Base-by-base conservation (phyloP, 2,888 invertebrate genomes). In the Marronus borbonicus region DNA sequence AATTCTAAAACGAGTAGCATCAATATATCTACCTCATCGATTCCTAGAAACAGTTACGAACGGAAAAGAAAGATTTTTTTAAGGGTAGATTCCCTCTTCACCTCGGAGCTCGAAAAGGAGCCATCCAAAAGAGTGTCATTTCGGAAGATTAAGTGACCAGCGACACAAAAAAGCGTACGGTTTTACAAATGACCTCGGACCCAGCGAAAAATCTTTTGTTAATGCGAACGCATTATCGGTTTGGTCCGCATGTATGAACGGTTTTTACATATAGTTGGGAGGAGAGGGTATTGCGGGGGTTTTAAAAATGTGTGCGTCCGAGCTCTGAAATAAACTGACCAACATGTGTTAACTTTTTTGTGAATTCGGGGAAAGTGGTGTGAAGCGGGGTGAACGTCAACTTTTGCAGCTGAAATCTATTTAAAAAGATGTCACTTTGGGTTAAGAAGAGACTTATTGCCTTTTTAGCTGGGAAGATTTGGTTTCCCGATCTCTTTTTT, bases 141-240 rank as follows among this genome's bases (percentile, higher is more conserved):
- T 80, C 49, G 70, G 70, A 81, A 81, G 81, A 81, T 81, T 79
- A 81, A 80, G 80, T 80, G 81, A 81, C 81, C 81, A 81, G 77
- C 62, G 72, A 80, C 62, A 80, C 81, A 81, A 80, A 81, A 72
- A 80, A 81, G 75, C 72, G 80, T 62, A 75, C 69, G 77, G 24
- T 72, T 78, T 76, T 77, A 80, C 80, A 80, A 80, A 80, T 76
- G 80, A 72, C 60, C 72, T 77, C 64, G 69, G 44, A 65, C 24
- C 52, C 66, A 77, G 8, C 36, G 64, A 64, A 77, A 78, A 64
- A 69, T 68, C 75, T 65, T 77, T 76, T 62, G 69, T 72, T 28
- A 55, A 58, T 58, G 58, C n/a, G 58, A 36, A 39, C 72, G 17
- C 36, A 72, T 72, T 72, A 72, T 72, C 72, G 72, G 50, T 44